These are phyloP conservation scores for Caprella mutica DNA, from an alignment of 2,888 invertebrate genomes.

Conservation along the genomic window DNA sequence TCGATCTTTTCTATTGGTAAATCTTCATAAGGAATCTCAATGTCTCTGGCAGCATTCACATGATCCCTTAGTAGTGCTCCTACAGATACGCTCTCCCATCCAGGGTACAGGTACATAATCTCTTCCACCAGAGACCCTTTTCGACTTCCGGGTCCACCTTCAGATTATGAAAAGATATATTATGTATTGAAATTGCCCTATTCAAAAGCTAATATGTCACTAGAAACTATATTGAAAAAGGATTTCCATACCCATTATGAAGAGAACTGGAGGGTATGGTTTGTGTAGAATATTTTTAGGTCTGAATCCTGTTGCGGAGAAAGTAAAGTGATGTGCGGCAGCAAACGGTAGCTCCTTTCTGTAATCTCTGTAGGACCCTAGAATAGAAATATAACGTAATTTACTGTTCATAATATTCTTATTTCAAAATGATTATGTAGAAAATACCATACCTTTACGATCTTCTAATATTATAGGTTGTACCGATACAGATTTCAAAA, in stretches of 20 bases:
- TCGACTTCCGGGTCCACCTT: conserved; percentile 82
- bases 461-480: conserved; percentile 19
- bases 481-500: conserved; percentile 43
- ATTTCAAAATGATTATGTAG: not conserved
- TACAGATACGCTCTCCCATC: conserved; percentile 66
- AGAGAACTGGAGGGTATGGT: conserved; percentile 23
- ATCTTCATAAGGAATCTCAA: conserved; percentile 43
- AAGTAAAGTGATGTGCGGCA: conserved; percentile 13
- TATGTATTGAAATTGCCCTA: no score
- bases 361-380: conserved; percentile 32
- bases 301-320: conserved; percentile 19
- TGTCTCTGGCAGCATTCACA: conserved; percentile 51
- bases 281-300: conserved; percentile 14
- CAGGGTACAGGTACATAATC: conserved; percentile 49
- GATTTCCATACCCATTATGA: conserved; percentile 26
- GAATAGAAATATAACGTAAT: no score
- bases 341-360: conserved; percentile 18
- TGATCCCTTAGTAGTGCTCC: conserved; percentile 64
- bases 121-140: conserved; percentile 69
- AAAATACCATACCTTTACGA: not conserved
- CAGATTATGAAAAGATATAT: no score
- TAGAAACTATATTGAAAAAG: not conserved
- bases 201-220: no score
- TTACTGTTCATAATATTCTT: no score
- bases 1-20: conserved; percentile 43